A percentile compares a stretch with the other conserved stretches of the same genome.
Conservation (phyloP, 2,888 invertebrate species). For the Chymomyza fuscimana region DNA sequence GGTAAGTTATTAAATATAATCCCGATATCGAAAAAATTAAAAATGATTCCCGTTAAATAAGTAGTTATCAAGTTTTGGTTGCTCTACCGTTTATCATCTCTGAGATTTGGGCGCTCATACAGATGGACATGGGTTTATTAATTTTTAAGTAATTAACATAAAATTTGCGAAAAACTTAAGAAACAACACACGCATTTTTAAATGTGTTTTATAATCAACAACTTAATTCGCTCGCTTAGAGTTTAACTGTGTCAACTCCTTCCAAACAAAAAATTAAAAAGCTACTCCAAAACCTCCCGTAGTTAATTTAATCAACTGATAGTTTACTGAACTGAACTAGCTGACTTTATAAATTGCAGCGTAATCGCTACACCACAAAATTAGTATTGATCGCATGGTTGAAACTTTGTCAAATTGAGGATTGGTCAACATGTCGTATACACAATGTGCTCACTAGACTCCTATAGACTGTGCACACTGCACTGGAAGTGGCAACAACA, state of each 20-base stretch:
- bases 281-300: neutral
- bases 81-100: too few species aligned
- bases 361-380: neutral
- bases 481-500: slow-evolving; percentile 17
- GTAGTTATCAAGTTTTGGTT: too few species aligned
- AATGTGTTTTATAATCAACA: neutral
- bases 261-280: neutral
- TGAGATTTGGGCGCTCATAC: too few species aligned
- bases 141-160: too few species aligned
- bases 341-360: neutral
- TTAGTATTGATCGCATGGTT: neutral
- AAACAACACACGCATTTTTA: neutral
- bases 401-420: slow-evolving; percentile 56
- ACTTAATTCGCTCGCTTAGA: neutral
- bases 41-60: too few species aligned
- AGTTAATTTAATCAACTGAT: neutral
- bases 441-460: slow-evolving; percentile 62
- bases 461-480: slow-evolving; percentile 9
- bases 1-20: too few species aligned
- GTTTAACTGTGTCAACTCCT: neutral
- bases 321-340: neutral
- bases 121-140: too few species aligned
- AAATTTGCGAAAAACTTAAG: too few species aligned
- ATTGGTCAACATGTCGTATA: slow-evolving; percentile 67
- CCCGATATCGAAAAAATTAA: too few species aligned